Conservation (phyloP, 2,888 invertebrate species). For the Scrobipalpa costella region DNA sequence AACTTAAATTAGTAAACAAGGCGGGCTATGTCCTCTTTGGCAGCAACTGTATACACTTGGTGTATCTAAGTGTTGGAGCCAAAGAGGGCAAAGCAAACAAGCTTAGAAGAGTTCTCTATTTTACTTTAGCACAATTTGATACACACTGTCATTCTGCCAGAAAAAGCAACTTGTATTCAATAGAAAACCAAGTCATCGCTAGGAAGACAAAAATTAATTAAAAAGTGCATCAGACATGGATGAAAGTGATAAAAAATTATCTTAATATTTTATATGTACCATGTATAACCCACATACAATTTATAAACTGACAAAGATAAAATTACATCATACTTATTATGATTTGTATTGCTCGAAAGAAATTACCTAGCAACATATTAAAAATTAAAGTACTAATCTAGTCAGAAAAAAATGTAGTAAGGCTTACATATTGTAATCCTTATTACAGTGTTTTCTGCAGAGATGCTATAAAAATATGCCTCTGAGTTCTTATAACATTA, state of each 20-base stretch:
- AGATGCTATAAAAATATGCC: constrained; percentile 3
- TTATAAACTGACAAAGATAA: background rate
- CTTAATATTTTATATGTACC: background rate
- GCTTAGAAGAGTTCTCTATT: constrained; percentile 12
- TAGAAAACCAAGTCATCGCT: background rate
- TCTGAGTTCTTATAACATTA: background rate
- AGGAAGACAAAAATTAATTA: constrained; percentile 10
- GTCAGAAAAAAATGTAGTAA: constrained; percentile 15
- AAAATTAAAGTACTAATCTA: constrained; percentile 6
- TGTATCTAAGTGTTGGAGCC: constrained; percentile 47
- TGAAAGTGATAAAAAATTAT: constrained; percentile 5
- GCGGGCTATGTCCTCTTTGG: constrained; percentile 44
- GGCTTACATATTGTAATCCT: background rate
- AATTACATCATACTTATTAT: constrained; percentile 23
- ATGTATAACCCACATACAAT: constrained; percentile 22
- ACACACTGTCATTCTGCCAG: constrained; percentile 39
- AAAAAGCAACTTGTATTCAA: constrained; percentile 3
- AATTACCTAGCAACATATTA: constrained; percentile 16
- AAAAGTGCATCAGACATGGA: constrained; percentile 8
- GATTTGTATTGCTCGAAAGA: constrained; percentile 21
- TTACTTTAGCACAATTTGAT: constrained; percentile 38
- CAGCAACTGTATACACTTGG: constrained; percentile 54
- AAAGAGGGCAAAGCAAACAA: constrained; percentile 41
- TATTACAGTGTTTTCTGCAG: constrained; percentile 10
- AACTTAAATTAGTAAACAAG: constrained; percentile 61